Percentiles rank a stretch among this genome's conserved stretches.
phyloP scores from a whole-genome alignment of 1,140 invertebrate genomes.

The Chlorops oryzae region DNA sequence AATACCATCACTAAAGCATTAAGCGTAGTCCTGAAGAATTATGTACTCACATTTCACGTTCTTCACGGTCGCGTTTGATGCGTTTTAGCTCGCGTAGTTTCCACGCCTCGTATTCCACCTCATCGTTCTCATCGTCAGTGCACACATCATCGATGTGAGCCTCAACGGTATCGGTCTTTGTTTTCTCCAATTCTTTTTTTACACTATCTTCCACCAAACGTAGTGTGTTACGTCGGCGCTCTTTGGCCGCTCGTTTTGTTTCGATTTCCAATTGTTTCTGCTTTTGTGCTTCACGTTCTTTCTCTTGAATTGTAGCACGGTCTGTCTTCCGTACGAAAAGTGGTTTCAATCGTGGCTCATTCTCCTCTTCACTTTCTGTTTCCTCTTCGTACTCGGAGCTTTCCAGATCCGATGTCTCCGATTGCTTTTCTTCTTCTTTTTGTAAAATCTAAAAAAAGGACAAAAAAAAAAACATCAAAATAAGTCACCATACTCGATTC shows the following conservation, averaged over 20 bases:
- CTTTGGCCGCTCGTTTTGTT: constrained; percentile 71
- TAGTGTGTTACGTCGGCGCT: constrained; percentile 75
- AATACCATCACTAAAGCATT: constrained; percentile 11
- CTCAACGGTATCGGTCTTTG: constrained; percentile 55
- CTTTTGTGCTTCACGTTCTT: constrained; percentile 79
- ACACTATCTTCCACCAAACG: constrained; percentile 87
- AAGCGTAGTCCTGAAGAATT: too few species aligned
- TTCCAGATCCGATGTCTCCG: constrained; percentile 70
- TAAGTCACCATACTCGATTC: background rate
- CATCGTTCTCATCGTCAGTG: constrained; percentile 98
- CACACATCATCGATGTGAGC: constrained; percentile 78
- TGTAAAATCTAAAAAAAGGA: constrained; percentile 42
- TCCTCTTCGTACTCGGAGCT: constrained; percentile 65
- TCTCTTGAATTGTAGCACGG: constrained; percentile 90
- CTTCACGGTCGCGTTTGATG: constrained; percentile 92
- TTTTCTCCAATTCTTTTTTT: constrained; percentile 61
- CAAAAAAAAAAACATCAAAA: background rate
- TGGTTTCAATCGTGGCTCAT: constrained; percentile 81
- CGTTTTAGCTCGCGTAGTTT: constrained; percentile 93
- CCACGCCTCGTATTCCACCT: constrained; percentile 97
- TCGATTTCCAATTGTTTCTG: constrained; percentile 79
- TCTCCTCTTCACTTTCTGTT: constrained; percentile 61
- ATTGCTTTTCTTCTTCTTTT: constrained; percentile 68
- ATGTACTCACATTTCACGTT: constrained; percentile 82
- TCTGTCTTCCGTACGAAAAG: constrained; percentile 95